phyloP scores from a whole-genome alignment of 92 coral and sea anemone genomes.

The Umimayanthus chanpuru region DNA sequence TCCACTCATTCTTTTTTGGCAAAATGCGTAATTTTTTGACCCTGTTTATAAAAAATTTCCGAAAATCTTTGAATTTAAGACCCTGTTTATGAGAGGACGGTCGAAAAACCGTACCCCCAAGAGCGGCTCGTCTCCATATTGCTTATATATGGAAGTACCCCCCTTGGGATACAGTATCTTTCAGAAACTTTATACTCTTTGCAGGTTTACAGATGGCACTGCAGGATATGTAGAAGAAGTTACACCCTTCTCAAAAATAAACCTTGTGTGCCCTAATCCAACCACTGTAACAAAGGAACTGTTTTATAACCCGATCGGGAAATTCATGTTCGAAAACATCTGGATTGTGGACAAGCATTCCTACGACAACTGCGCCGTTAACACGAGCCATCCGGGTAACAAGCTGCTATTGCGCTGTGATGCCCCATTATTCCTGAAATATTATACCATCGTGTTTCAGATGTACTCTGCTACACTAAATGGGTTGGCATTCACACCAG shows the following conservation, averaged over 20 bases:
- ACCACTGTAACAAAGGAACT: constrained; percentile 6
- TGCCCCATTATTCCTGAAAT: constrained; percentile 11
- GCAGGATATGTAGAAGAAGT: constrained; percentile 10
- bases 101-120: too few species aligned
- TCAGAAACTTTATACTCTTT: neutral
- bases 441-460: constrained; percentile 32
- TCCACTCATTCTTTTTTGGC: too few species aligned
- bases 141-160: too few species aligned
- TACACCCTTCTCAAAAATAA: constrained; percentile 16
- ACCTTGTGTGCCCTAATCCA: constrained; percentile 14
- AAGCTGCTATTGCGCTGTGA: constrained; percentile 3
- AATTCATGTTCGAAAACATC: constrained; percentile 12
- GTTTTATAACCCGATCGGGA: neutral
- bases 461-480: constrained; percentile 18
- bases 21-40: too few species aligned
- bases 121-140: too few species aligned
- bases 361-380: constrained; percentile 17
- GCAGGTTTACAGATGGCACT: neutral
- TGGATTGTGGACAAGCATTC: constrained; percentile 30
- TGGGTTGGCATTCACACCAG: constrained; percentile 15
- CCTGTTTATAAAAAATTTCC: too few species aligned
- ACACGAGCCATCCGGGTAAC: neutral
- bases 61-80: too few species aligned
- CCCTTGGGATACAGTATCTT: too few species aligned
- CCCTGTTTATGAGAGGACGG: too few species aligned